Evolutionary conservation across 2,113 vertebrate species (phyloP).

Genomic region (Dicentrarchus labrax): DNA sequence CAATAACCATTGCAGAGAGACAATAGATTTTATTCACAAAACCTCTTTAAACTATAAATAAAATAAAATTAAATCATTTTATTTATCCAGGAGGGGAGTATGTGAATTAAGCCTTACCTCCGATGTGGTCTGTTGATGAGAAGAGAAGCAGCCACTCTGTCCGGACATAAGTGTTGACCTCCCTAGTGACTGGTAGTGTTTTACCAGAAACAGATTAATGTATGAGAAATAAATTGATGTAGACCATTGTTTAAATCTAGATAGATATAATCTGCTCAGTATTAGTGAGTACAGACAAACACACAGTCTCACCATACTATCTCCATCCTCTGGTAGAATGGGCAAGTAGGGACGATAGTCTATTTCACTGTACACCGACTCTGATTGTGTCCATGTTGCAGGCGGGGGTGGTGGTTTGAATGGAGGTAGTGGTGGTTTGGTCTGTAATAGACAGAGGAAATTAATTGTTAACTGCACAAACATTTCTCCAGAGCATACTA

Average conservation of each 20-base stretch:
- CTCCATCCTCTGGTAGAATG: constrained; percentile 37
- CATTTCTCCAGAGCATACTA: neutral
- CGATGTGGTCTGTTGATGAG: neutral
- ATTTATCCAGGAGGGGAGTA: too few species aligned
- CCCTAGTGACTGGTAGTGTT: neutral
- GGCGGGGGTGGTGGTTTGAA: constrained; percentile 31
- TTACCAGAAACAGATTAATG: neutral
- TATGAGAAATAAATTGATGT: neutral
- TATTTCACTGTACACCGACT: constrained; percentile 30
- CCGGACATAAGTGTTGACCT: neutral
- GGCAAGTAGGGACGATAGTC: constrained; percentile 40
- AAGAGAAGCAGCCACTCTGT: neutral
- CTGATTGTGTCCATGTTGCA: accelerated
- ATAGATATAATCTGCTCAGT: neutral
- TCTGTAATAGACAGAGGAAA: constrained; percentile 24
- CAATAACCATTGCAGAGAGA: neutral
- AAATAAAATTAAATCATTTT: neutral
- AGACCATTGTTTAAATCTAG: neutral
- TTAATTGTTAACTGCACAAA: neutral
- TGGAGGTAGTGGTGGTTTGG: constrained; percentile 20
- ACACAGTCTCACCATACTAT: constrained; percentile 23
- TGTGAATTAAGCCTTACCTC: constrained; percentile 21
- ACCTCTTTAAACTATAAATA: neutral
- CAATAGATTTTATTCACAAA: neutral
- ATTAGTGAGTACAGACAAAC: neutral